Conservation (phyloP, 2,888 invertebrate genomes). For the Eupithecia exiguata region DNA sequence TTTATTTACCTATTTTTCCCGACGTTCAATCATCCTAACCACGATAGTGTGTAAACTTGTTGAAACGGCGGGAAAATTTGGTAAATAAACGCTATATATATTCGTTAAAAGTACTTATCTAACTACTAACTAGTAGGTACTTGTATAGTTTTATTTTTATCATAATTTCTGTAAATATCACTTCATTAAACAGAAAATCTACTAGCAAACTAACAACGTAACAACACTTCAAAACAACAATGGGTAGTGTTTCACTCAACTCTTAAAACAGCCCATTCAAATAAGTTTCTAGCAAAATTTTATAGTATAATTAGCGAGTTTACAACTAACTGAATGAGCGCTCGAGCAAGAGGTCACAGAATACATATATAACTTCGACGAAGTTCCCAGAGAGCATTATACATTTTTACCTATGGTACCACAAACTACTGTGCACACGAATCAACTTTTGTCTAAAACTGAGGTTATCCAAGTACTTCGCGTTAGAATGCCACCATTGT, state of each 20-base stretch:
- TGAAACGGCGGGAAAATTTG: too few relatives aligned
- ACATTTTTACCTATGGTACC: conserved; percentile 77
- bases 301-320: conserved; percentile 68
- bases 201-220: not conserved
- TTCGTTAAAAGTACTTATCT: too few relatives aligned
- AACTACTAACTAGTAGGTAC: too few relatives aligned
- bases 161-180: not conserved
- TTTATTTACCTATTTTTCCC: too few relatives aligned
- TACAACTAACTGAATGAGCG: conserved; percentile 66
- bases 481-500: conserved; percentile 48
- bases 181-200: not conserved
- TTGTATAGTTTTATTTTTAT: not conserved
- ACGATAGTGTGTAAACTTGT: too few relatives aligned
- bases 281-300: conserved; percentile 51
- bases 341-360: conserved; percentile 51
- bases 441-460: conserved; percentile 42
- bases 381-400: conserved; percentile 74
- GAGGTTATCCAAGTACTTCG: conserved; percentile 6
- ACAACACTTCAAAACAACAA: not conserved
- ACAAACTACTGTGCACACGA: conserved; percentile 77
- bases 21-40: too few relatives aligned
- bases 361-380: conserved; percentile 31
- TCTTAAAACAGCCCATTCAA: conserved; percentile 40
- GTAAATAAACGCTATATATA: too few relatives aligned
- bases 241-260: conserved; percentile 11